Evolutionary conservation across 2,113 vertebrate species (phyloP).

Genomic region (Stegastes partitus): DNA sequence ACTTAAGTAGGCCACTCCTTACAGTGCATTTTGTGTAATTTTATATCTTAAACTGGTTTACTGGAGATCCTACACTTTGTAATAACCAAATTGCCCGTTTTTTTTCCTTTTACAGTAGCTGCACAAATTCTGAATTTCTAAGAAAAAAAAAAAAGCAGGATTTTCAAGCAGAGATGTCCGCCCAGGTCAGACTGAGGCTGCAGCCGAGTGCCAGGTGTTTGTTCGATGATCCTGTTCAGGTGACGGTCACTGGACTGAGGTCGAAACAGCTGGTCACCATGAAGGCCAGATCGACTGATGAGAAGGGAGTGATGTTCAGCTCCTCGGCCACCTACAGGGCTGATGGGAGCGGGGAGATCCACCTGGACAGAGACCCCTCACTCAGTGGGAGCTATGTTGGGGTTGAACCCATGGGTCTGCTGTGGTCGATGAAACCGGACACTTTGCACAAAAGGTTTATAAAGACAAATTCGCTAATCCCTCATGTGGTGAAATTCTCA

Average conservation of each 20-base stretch:
- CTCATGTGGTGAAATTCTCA: conserved; percentile 64
- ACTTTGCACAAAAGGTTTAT: conserved; percentile 19
- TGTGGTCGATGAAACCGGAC: conserved; percentile 56
- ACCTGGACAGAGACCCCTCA: conserved; percentile 58
- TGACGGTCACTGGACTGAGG: conserved; percentile 62
- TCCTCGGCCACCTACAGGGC: conserved; percentile 66
- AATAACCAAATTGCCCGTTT: no score
- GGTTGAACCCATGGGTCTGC: conserved; percentile 70
- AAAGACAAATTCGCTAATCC: conserved; percentile 13
- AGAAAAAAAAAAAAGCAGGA: no score
- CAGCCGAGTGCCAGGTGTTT: conserved; percentile 63
- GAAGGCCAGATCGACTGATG: conserved; percentile 49
- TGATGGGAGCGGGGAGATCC: conserved; percentile 50
- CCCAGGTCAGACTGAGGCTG: conserved; percentile 60
- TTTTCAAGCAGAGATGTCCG: conserved; percentile 17
- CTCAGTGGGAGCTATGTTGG: conserved; percentile 64
- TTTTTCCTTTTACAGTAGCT: no score
- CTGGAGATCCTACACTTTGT: no score
- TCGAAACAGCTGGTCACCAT: conserved; percentile 66
- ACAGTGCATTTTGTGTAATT: no score
- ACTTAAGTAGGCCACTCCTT: no score
- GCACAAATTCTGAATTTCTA: no score
- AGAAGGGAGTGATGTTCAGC: conserved; percentile 44
- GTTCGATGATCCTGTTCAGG: conserved; percentile 62
- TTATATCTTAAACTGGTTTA: no score